Percentiles rank a stretch among this genome's conserved stretches.
phyloP scores from a whole-genome alignment of 2,888 invertebrate genomes.

The Nebria brevicollis region DNA sequence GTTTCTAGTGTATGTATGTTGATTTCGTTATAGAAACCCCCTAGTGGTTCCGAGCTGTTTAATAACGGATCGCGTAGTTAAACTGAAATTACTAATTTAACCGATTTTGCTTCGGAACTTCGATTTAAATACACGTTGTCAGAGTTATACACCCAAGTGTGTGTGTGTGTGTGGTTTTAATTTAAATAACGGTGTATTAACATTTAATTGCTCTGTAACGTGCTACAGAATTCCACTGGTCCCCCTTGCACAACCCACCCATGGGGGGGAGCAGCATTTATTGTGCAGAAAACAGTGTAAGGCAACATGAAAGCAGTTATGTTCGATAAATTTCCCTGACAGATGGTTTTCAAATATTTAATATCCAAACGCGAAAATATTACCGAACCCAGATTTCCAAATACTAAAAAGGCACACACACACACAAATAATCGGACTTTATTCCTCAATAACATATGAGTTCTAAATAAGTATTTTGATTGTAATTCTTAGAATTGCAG shows the following conservation, averaged over 20 bases:
- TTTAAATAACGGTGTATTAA: conserved; percentile 24
- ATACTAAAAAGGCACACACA: too few relatives aligned
- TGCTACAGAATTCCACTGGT: background rate
- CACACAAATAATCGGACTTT: too few relatives aligned
- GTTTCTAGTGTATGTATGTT: background rate
- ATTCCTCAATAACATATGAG: too few relatives aligned
- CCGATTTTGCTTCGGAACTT: background rate
- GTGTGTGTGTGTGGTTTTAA: background rate
- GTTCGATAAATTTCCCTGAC: too few relatives aligned
- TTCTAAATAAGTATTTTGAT: too few relatives aligned
- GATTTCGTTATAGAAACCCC: background rate
- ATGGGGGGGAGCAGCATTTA: background rate
- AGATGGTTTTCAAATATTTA: too few relatives aligned
- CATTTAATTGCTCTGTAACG: conserved; percentile 22
- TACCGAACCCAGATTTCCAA: too few relatives aligned
- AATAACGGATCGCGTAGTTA: background rate
- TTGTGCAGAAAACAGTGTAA: background rate
- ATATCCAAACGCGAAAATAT: too few relatives aligned
- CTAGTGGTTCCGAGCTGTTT: background rate
- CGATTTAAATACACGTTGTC: conserved; percentile 21
- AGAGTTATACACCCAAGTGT: conserved; percentile 1
- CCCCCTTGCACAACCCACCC: background rate
- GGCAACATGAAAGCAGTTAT: too few relatives aligned
- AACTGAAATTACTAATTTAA: conserved; percentile 21
- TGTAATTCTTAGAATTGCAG: too few relatives aligned